Conservation (phyloP, 2,113 vertebrate genomes). For the Heterotilapia buettikoferi region DNA sequence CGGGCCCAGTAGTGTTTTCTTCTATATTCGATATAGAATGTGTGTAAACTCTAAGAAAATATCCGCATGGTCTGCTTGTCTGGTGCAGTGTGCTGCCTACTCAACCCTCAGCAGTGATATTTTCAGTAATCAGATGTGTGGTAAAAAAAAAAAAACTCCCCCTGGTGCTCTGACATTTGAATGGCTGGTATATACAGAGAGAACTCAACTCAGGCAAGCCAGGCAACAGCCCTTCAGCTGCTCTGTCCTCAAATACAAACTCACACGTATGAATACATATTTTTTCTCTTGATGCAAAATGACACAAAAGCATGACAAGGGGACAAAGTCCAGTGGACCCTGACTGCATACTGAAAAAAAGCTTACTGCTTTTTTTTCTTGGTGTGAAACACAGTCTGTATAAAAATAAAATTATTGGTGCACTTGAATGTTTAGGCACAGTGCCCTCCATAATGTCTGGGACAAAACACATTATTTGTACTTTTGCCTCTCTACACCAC, state of each 20-base stretch:
- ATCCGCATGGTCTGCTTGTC: background rate
- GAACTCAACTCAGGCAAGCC: background rate
- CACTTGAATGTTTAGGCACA: background rate
- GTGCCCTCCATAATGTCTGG: background rate
- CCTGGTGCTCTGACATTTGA: conserved; percentile 41
- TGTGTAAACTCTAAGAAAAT: background rate
- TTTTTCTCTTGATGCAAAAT: background rate
- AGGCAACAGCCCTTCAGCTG: background rate
- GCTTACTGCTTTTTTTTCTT: background rate
- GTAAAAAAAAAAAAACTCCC: background rate
- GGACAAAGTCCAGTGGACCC: background rate
- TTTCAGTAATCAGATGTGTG: conserved; percentile 29
- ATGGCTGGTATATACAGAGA: background rate
- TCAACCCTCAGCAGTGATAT: conserved; percentile 14
- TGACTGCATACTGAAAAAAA: background rate
- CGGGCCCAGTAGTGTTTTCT: background rate
- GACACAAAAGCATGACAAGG: background rate
- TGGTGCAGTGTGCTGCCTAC: background rate
- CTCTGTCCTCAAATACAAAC: background rate
- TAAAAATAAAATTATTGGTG: background rate
- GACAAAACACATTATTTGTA: background rate
- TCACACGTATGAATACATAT: background rate
- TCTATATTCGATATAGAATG: background rate
- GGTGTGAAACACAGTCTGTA: background rate
- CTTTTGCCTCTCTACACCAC: background rate